Base-by-base conservation (phyloP, 2,888 invertebrate genomes). In the Drosophila helvetica region DNA sequence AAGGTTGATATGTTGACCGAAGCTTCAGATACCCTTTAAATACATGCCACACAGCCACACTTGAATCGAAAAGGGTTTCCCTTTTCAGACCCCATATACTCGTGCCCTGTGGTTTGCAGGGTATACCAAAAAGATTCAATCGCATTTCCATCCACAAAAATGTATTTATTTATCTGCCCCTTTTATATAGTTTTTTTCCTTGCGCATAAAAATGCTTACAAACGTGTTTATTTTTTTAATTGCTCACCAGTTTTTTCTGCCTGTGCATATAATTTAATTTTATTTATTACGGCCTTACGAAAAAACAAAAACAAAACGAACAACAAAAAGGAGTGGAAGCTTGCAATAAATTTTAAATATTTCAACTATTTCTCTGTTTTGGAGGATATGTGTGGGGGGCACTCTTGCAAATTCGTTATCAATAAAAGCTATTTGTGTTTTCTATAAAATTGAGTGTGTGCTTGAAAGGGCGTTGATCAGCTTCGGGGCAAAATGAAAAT, bases 201-300 rank as follows among this genome's bases (percentile, higher is more conserved):
- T 67, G 47, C 27, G 71, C 67, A 73, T 61, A 75, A 77, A 38
- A 81, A 75, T 74, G 69, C 78, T 72, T 70, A 66, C 73, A 68
- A 67, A 68, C 80, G 88, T 83, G 88, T 83, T 87, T 87, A 81
- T 83, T 83, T 83, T 83, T 83, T 88, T 74, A 86, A 83, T 86
- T 79, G 78, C 50, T 84, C 58, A 67, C 61, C 38, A 59, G 77
- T 73, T 84, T 80, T 86, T 86, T 78, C 71, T 67, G 54, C 65
- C 71, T 73, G 61, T 50, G 66, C 72, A 73, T 75, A 79, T 82
- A 83, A 87, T 88, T 88, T 86, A 87, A 83, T 85, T 83, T 88
- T 88, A 88, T 83, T 86, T 83, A 88, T 85, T 74, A 64, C 68
- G 59, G 48, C 58, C 50, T 48, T 38, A 19, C 25, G 60, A 59